phyloP scores from a whole-genome alignment of 2,113 vertebrate genomes.

The Paramisgurnus dabryanus region DNA sequence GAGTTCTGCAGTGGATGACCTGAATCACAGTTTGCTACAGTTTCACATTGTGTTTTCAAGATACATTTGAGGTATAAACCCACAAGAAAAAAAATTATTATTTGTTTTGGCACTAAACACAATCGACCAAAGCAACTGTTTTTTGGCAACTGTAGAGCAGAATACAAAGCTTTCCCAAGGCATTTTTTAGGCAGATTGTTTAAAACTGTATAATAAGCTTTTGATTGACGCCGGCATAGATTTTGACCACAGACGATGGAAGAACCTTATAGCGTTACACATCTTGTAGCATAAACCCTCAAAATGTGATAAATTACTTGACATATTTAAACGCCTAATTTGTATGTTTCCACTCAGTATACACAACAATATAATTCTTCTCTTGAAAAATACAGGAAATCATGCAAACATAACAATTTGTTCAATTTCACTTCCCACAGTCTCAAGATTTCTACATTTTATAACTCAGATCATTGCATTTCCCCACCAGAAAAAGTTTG shows the following conservation, averaged over 20 bases:
- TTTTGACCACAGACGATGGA: constrained; percentile 48
- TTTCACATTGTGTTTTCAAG: neutral
- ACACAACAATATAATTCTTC: constrained; percentile 77
- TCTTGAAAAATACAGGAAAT: constrained; percentile 78
- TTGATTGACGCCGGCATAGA: constrained; percentile 44
- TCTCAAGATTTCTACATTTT: constrained; percentile 69
- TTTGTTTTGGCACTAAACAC: constrained; percentile 19
- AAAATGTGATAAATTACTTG: constrained; percentile 57
- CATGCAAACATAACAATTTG: constrained; percentile 81
- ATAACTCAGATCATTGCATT: constrained; percentile 66
- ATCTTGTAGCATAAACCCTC: constrained; percentile 59
- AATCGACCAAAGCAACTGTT: neutral
- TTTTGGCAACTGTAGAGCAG: constrained; percentile 10
- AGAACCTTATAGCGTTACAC: constrained; percentile 60
- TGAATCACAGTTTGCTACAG: neutral
- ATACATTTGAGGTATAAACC: neutral
- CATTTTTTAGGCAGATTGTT: constrained; percentile 1
- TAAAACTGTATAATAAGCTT: neutral
- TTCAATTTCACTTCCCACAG: constrained; percentile 66
- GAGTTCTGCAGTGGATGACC: constrained; percentile 20
- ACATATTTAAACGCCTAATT: constrained; percentile 66
- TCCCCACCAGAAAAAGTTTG: constrained; percentile 44
- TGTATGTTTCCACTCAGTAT: constrained; percentile 71
- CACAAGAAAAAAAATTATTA: neutral
- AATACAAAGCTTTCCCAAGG: constrained; percentile 42